Percentiles rank a stretch among this genome's conserved stretches.
phyloP scores from a whole-genome alignment of 2,797 vertebrate species.

The Pelochelys cantorii region DNA sequence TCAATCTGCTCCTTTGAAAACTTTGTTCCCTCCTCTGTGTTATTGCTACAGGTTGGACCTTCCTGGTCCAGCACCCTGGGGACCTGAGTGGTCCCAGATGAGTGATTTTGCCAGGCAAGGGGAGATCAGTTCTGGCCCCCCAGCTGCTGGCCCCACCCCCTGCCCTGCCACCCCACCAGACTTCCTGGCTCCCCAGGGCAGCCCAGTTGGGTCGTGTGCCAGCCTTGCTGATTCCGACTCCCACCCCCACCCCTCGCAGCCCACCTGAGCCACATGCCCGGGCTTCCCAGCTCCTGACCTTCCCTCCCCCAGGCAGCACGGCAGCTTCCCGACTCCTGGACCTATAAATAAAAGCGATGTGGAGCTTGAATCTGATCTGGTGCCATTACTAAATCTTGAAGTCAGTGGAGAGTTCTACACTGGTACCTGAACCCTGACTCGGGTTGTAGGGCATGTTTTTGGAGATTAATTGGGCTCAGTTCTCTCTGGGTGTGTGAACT shows the following conservation, averaged over 20 bases:
- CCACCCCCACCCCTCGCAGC: too few relatives aligned
- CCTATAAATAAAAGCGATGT: background rate
- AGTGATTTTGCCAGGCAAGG: too few relatives aligned
- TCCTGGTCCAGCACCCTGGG: background rate
- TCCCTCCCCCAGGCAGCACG: too few relatives aligned
- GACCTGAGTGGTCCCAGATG: too few relatives aligned
- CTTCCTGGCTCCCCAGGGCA: too few relatives aligned
- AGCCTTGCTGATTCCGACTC: too few relatives aligned
- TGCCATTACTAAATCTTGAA: background rate
- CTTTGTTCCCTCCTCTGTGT: background rate
- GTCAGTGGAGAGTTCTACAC: background rate
- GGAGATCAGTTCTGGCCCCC: too few relatives aligned
- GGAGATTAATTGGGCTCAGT: background rate
- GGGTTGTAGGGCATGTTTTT: background rate
- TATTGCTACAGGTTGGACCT: background rate
- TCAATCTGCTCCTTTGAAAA: background rate
- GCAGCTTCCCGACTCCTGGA: background rate
- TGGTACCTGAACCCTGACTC: background rate
- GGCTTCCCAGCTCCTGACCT: too few relatives aligned
- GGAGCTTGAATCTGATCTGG: background rate
- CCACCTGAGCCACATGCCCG: too few relatives aligned
- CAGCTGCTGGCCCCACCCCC: too few relatives aligned
- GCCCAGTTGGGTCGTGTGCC: too few relatives aligned
- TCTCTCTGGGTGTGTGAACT: background rate
- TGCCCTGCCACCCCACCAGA: too few relatives aligned